Conservation (phyloP, 2,888 invertebrate species). For the Polydrusus pterygomalis region DNA sequence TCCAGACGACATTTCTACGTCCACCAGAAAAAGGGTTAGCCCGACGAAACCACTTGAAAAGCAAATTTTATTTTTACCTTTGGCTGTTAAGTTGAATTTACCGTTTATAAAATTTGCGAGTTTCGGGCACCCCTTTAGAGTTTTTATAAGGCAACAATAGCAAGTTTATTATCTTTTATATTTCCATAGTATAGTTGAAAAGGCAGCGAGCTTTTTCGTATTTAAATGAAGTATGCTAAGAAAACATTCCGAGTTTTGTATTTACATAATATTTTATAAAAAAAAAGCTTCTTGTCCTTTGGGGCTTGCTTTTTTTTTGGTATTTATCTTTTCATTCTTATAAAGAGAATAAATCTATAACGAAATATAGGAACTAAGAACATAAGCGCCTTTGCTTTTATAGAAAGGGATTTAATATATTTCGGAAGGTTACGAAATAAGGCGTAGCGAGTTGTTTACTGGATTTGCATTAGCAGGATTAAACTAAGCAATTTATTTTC, state of each 20-base stretch:
- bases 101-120: background rate
- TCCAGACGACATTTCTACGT: too few species aligned
- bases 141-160: conserved; percentile 5
- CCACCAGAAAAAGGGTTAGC: too few species aligned
- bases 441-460: background rate
- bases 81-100: background rate
- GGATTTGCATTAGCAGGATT: too few species aligned
- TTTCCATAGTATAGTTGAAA: conserved; percentile 1
- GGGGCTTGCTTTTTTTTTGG: background rate
- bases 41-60: background rate
- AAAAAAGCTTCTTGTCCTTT: background rate
- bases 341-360: conserved; percentile 3
- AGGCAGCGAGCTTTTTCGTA: background rate
- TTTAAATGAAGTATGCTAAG: background rate
- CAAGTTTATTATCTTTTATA: conserved; percentile 3
- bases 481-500: too few species aligned
- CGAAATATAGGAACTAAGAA: background rate
- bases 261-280: conserved; percentile 4
- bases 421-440: background rate
- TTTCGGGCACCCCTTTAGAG: background rate
- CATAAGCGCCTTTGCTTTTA: background rate
- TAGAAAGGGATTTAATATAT: background rate
- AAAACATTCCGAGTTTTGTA: background rate
- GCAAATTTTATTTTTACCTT: background rate
- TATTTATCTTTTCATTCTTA: background rate